phyloP scores from a whole-genome alignment of 2,888 invertebrate genomes.

The Hartigia nigra region DNA sequence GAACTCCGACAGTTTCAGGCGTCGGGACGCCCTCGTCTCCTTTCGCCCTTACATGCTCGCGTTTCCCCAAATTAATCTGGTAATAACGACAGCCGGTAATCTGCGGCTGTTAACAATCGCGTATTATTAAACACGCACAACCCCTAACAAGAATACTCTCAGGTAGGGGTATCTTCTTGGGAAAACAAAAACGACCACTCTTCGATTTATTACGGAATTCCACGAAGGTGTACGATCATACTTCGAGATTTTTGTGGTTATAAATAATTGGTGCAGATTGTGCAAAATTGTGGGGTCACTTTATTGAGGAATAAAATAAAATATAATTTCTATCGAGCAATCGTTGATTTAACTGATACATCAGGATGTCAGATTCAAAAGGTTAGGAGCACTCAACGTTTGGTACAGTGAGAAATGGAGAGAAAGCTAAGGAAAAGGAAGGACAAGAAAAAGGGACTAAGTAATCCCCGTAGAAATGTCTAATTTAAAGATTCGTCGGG shows the following conservation, averaged over 20 bases:
- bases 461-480: constrained; percentile 38
- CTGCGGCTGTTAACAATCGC: constrained; percentile 13
- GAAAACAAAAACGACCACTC: background rate
- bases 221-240: background rate
- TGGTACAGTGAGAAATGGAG: background rate
- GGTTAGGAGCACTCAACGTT: background rate
- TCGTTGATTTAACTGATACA: too few species aligned
- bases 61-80: constrained; percentile 13
- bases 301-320: too few species aligned
- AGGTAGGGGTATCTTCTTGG: background rate
- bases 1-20: background rate
- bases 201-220: background rate
- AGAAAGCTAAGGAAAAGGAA: background rate
- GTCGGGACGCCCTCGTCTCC: background rate
- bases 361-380: too few species aligned
- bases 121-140: background rate
- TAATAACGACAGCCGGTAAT: constrained; percentile 11
- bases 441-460: background rate
- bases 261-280: background rate
- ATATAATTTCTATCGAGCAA: too few species aligned
- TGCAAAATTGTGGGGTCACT: too few species aligned
- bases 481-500: constrained; percentile 71
- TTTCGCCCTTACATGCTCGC: constrained; percentile 9
- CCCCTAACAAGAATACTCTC: background rate
- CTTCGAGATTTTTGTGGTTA: background rate